phyloP scores from a whole-genome alignment of 2,888 invertebrate species.

The Pollenia amentaria region DNA sequence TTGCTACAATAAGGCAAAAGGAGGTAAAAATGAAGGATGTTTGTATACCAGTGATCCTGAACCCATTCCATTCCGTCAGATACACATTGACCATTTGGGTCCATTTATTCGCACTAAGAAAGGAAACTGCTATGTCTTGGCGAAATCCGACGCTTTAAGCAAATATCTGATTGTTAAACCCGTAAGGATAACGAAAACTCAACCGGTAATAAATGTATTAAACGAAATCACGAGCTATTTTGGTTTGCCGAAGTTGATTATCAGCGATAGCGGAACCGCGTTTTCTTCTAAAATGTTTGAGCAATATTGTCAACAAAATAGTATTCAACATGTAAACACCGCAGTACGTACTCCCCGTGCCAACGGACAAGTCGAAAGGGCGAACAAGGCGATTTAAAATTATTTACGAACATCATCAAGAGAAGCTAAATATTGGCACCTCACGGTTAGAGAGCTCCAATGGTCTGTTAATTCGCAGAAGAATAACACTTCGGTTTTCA shows the following conservation, averaged over 20 bases:
- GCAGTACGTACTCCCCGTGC: not conserved
- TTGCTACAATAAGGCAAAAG: slow-evolving; percentile 56
- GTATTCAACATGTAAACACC: slow-evolving; percentile 4
- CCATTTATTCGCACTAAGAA: slow-evolving; percentile 38
- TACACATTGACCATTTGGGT: slow-evolving; percentile 59
- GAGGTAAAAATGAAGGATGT: slow-evolving; percentile 44
- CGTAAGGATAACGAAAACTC: slow-evolving; percentile 59
- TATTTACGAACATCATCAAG: too few relatives aligned
- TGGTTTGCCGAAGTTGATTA: slow-evolving; percentile 75
- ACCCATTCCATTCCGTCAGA: too few relatives aligned
- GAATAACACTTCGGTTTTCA: too few relatives aligned
- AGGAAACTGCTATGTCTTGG: not conserved
- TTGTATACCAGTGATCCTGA: not conserved
- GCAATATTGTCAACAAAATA: slow-evolving; percentile 57
- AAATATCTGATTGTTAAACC: too few relatives aligned
- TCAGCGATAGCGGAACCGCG: slow-evolving; percentile 75
- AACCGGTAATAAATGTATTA: slow-evolving; percentile 64
- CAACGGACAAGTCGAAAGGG: too few relatives aligned
- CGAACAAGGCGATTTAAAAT: too few relatives aligned
- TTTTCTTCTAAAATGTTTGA: slow-evolving; percentile 74
- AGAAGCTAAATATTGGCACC: too few relatives aligned
- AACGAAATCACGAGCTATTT: slow-evolving; percentile 74
- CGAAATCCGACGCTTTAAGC: slow-evolving; percentile 24
- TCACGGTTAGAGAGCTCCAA: too few relatives aligned
- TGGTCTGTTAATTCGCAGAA: too few relatives aligned